These are phyloP conservation scores for Caenorhabditis briggsae DNA, from an alignment of 1,140 invertebrate genomes.

Conservation along the genomic window DNA sequence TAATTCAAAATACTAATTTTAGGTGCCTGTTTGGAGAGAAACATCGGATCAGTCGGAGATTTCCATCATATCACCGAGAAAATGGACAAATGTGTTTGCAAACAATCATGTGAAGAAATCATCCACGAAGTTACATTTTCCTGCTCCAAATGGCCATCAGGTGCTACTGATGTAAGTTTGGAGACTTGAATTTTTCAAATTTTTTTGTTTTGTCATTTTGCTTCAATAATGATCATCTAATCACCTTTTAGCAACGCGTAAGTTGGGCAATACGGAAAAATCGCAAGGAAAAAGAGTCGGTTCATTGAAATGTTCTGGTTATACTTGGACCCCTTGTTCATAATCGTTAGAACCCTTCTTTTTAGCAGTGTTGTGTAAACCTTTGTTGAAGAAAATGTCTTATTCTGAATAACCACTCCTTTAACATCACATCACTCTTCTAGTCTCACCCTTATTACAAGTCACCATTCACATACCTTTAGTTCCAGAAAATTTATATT, in stretches of 20 bases:
- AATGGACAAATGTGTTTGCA: conserved; percentile 61
- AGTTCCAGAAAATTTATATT: background rate
- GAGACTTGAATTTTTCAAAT: background rate
- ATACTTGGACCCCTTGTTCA: background rate
- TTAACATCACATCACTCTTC: background rate
- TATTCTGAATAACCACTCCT: no score
- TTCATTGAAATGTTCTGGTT: conserved; percentile 31
- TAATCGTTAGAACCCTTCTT: background rate
- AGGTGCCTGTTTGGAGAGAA: conserved; percentile 61
- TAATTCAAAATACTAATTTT: background rate
- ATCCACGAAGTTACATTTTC: conserved; percentile 64
- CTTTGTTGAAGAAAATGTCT: conserved; percentile 21
- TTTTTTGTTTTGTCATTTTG: conserved; percentile 24
- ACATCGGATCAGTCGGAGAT: conserved; percentile 61
- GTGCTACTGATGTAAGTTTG: conserved; percentile 63
- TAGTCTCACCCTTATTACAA: background rate
- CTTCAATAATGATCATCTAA: conserved; percentile 23
- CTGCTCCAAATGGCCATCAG: conserved; percentile 59
- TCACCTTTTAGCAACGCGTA: conserved; percentile 48
- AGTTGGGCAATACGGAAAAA: background rate
- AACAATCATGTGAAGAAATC: conserved; percentile 61
- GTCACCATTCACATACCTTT: background rate
- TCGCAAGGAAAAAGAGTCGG: conserved; percentile 5
- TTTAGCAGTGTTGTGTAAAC: conserved; percentile 27
- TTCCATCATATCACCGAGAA: conserved; percentile 63